Evolutionary conservation across 2,113 vertebrate species (phyloP).

Genomic region (Calyptomena viridis): DNA sequence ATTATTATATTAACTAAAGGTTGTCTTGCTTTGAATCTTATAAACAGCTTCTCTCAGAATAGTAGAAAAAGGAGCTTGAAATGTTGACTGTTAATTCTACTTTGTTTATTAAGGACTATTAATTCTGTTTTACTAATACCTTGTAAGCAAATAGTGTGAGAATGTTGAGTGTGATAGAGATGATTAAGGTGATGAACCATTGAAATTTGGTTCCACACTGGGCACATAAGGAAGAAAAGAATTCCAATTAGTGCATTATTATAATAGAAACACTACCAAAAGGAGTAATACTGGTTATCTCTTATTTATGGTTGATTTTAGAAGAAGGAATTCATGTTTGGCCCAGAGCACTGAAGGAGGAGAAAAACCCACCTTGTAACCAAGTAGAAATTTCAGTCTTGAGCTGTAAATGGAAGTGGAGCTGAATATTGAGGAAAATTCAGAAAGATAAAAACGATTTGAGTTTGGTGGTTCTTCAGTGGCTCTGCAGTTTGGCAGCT

Average conservation of each 20-base stretch:
- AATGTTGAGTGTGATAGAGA: neutral
- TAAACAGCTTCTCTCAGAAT: neutral
- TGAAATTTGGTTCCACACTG: neutral
- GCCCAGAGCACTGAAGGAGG: neutral
- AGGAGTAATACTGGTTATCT: neutral
- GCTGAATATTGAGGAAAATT: slow-evolving; percentile 42
- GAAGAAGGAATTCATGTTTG: neutral
- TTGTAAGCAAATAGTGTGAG: neutral
- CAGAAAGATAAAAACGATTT: slow-evolving; percentile 61
- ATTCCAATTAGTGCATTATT: neutral
- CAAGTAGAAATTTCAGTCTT: neutral
- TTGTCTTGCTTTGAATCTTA: neutral
- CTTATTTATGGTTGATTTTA: neutral
- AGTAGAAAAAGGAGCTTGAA: neutral
- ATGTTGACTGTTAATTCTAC: neutral
- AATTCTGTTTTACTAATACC: neutral
- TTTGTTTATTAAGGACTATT: neutral
- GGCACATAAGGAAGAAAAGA: neutral
- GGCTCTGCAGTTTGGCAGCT: slow-evolving; percentile 74
- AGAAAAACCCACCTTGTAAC: neutral
- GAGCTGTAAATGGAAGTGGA: slow-evolving; percentile 14
- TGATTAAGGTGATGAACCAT: neutral
- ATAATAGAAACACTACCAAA: neutral
- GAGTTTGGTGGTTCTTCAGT: slow-evolving; percentile 43
- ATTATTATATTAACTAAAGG: neutral